Percentiles rank a stretch among this genome's conserved stretches.
phyloP scores from a whole-genome alignment of 2,888 invertebrate species.

The Dermolepida albohirtum region DNA sequence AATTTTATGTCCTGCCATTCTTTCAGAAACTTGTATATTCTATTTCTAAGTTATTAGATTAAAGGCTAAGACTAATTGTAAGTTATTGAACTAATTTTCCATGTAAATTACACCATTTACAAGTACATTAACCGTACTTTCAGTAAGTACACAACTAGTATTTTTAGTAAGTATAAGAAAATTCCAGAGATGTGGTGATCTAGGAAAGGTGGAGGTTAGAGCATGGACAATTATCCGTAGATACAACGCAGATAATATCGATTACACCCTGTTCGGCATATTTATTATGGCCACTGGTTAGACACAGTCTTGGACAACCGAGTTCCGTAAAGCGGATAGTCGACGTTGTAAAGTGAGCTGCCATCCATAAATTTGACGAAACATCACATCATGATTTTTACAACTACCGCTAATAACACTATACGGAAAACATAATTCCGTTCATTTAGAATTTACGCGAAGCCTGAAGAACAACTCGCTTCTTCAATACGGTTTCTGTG shows the following conservation, averaged over 20 bases:
- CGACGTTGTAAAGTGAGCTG: conserved; percentile 22
- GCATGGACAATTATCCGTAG: conserved; percentile 46
- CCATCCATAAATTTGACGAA: conserved; percentile 42
- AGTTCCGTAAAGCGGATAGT: conserved; percentile 2
- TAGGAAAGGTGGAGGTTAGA: conserved; percentile 30
- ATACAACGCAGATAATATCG: conserved; percentile 46
- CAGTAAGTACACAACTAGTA: too few species aligned
- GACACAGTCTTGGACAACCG: not conserved
- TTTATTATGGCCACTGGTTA: conserved; percentile 48
- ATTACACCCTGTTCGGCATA: conserved; percentile 48
- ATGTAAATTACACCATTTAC: too few species aligned
- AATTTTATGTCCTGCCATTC: too few species aligned
- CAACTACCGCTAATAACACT: conserved; percentile 40
- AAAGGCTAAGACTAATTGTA: too few species aligned
- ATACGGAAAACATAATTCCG: conserved; percentile 27
- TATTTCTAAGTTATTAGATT: too few species aligned
- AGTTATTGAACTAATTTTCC: too few species aligned
- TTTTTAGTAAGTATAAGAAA: conserved; percentile 12
- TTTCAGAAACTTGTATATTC: too few species aligned
- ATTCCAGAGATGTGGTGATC: conserved; percentile 2
- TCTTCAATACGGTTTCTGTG: not conserved
- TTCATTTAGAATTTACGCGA: conserved; percentile 4
- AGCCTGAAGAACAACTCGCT: conserved; percentile 6
- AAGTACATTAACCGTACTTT: conserved; percentile 1
- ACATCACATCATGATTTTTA: conserved; percentile 41